These are phyloP conservation scores for Listronotus bonariensis DNA, from an alignment of 1,140 invertebrate species.

Conservation along the genomic window DNA sequence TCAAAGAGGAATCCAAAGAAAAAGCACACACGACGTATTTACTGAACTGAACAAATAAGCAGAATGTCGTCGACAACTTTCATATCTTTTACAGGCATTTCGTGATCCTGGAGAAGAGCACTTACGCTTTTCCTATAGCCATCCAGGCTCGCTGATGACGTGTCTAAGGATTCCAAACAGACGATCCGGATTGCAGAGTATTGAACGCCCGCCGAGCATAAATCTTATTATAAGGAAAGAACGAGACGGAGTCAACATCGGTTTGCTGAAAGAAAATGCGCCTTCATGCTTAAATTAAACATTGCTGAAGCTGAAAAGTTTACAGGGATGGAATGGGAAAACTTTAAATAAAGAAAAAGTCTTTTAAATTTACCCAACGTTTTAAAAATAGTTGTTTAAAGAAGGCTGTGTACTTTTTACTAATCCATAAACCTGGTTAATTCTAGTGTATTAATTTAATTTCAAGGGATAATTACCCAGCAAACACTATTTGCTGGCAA, in stretches of 20 bases:
- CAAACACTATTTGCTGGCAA: no score
- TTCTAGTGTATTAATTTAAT: no score
- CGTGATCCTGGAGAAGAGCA: slow-evolving; percentile 31
- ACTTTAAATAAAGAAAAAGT: no score
- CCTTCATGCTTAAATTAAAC: slow-evolving; percentile 52
- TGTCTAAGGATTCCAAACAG: slow-evolving; percentile 49
- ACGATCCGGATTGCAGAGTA: slow-evolving; percentile 45
- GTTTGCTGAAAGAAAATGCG: slow-evolving; percentile 44
- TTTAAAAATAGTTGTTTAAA: no score
- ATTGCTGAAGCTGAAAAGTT: slow-evolving; percentile 42
- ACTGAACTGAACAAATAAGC: slow-evolving; percentile 32
- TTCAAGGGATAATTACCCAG: no score
- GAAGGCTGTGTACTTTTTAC: no score
- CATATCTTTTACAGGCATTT: slow-evolving; percentile 39
- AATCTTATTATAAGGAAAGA: slow-evolving; percentile 53
- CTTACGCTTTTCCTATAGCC: slow-evolving; percentile 31
- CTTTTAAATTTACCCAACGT: no score
- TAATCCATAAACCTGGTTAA: no score
- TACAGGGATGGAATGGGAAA: background rate
- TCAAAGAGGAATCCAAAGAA: slow-evolving; percentile 1
- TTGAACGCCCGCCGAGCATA: slow-evolving; percentile 49
- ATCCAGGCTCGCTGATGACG: slow-evolving; percentile 37
- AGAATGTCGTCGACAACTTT: slow-evolving; percentile 40
- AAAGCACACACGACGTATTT: slow-evolving; percentile 6
- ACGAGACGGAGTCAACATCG: slow-evolving; percentile 51